A percentile compares a stretch with the other conserved stretches of the same genome.
These are phyloP conservation scores for Centropristis striata DNA, from an alignment of 2,113 vertebrate species.

Conservation along the genomic window DNA sequence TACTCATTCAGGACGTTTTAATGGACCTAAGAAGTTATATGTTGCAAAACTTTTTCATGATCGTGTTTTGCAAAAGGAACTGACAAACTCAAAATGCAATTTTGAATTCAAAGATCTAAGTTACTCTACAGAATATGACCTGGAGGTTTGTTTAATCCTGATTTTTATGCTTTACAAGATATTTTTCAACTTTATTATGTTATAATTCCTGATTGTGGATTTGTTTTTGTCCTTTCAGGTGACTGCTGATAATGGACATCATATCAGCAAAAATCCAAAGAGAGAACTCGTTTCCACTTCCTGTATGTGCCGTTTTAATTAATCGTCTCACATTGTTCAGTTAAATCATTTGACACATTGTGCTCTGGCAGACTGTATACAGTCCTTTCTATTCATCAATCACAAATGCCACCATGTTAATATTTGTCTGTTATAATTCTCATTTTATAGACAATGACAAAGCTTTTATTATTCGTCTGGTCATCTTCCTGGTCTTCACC, in stretches of 20 bases:
- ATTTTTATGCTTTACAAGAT: not conserved
- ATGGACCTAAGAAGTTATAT: fast-evolving
- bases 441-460: not conserved
- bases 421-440: not conserved
- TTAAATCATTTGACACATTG: not conserved
- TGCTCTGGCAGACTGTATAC: not conserved
- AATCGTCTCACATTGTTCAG: too few species aligned
- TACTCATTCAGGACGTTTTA: fast-evolving
- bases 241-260: not conserved
- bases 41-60: fast-evolving
- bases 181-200: not conserved
- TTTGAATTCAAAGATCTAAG: slow-evolving; percentile 74
- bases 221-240: slow-evolving; percentile 55
- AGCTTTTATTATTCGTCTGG: slow-evolving; percentile 59
- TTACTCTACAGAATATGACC: slow-evolving; percentile 72
- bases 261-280: fast-evolving
- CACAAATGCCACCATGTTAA: not conserved
- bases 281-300: fast-evolving
- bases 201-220: not conserved
- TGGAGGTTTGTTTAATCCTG: slow-evolving; percentile 79
- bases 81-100: fast-evolving
- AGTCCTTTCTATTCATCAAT: not conserved
- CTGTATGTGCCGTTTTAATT: slow-evolving; percentile 58
- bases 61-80: fast-evolving
- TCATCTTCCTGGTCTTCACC: slow-evolving; percentile 75